Conservation (phyloP, 2,113 vertebrate species). For the Cheilinus undulatus region DNA sequence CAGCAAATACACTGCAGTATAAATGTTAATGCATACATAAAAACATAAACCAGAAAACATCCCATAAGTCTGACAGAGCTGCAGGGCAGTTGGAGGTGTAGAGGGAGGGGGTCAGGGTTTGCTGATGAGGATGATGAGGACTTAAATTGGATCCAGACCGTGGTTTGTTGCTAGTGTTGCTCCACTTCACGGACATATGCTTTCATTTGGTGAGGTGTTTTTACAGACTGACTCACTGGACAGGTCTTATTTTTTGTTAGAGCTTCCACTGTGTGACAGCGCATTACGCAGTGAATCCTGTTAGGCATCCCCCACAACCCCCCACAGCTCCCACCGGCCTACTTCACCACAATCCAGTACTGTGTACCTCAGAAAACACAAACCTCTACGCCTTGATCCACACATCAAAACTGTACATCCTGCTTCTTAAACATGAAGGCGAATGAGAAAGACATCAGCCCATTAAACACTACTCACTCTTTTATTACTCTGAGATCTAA, state of each 20-base stretch:
- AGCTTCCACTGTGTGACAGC: conserved; percentile 55
- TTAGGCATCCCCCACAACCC: conserved; percentile 19
- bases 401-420: conserved; percentile 38
- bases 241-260: conserved; percentile 27
- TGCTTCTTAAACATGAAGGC: conserved; percentile 11
- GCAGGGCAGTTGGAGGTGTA: no score
- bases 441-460: not conserved
- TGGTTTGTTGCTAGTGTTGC: conserved; percentile 46
- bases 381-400: conserved; percentile 8
- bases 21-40: not conserved
- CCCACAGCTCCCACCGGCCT: conserved; percentile 44
- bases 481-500: conserved; percentile 1
- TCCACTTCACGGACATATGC: conserved; percentile 61
- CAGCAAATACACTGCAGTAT: not conserved
- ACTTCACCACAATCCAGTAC: conserved; percentile 25
- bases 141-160: conserved; percentile 84
- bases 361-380: conserved; percentile 32
- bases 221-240: conserved; percentile 73
- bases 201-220: conserved; percentile 76
- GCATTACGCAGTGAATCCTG: conserved; percentile 76
- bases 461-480: not conserved
- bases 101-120: conserved; percentile 8
- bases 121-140: conserved; percentile 74
- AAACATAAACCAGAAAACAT: conserved; percentile 18
- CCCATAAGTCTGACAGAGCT: conserved; percentile 24